phyloP scores from a whole-genome alignment of 2,888 invertebrate genomes.

The Julus scandinavius region DNA sequence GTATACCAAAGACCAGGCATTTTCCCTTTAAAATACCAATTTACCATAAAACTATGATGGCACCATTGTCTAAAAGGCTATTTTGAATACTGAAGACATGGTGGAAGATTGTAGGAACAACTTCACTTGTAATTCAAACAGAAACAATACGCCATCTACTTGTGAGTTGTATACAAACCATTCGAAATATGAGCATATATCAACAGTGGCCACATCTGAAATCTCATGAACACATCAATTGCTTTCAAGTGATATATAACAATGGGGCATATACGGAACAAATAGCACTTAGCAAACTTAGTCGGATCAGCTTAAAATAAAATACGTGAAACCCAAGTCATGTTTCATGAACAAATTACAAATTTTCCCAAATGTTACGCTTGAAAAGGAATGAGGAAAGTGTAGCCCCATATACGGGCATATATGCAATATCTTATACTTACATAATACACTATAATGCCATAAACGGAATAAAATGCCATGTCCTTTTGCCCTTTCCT shows the following conservation, averaged over 20 bases:
- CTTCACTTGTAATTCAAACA: neutral
- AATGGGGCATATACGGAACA: no score
- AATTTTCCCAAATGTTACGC: neutral
- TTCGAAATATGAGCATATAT: no score
- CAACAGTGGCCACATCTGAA: no score
- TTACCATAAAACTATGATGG: neutral
- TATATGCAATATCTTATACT: no score
- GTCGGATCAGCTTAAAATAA: neutral
- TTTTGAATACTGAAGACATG: neutral
- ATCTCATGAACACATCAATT: no score
- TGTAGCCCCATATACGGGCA: no score
- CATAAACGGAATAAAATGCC: neutral
- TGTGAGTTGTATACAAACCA: no score
- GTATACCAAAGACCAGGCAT: neutral
- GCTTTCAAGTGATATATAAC: no score
- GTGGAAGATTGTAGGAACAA: neutral
- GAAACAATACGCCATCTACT: neutral
- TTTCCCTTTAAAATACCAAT: neutral
- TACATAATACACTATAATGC: no score
- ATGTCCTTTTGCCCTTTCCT: neutral
- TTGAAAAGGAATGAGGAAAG: neutral
- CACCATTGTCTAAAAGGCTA: neutral
- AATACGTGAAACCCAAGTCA: neutral
- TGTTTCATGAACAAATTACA: neutral
- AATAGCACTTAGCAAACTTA: neutral